These are phyloP conservation scores for Galleria mellonella DNA, from an alignment of 1,140 invertebrate genomes.

Conservation along the genomic window DNA sequence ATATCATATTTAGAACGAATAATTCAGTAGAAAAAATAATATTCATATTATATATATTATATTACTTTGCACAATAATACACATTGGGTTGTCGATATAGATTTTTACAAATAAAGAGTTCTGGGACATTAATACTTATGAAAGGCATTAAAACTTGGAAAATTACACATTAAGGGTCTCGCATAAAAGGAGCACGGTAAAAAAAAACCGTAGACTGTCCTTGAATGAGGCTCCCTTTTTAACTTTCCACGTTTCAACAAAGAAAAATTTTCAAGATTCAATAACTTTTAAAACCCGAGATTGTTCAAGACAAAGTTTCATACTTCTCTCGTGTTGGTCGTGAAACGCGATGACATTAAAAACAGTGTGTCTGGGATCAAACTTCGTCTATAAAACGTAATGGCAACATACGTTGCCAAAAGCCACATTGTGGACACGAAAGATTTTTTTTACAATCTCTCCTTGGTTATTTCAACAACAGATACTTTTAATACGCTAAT, in stretches of 20 bases:
- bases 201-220: not conserved
- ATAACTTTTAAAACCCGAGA: constrained; percentile 1
- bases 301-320: constrained; percentile 2
- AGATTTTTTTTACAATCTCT: too few relatives aligned
- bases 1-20: too few relatives aligned
- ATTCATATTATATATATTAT: too few relatives aligned
- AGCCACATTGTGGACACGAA: too few relatives aligned
- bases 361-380: not conserved
- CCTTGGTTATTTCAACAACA: too few relatives aligned
- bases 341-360: constrained; percentile 2
- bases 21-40: too few relatives aligned
- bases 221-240: not conserved
- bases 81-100: not conserved
- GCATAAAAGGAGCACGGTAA: not conserved
- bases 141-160: not conserved
- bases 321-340: not conserved
- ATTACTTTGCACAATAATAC: not conserved
- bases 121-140: too few relatives aligned
- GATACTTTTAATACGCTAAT: too few relatives aligned
- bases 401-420: not conserved
- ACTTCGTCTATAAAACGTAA: constrained; percentile 6
- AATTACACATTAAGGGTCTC: not conserved
- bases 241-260: not conserved
- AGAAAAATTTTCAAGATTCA: constrained; percentile 3
- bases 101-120: too few relatives aligned